A percentile compares a stretch with the other conserved stretches of the same genome.
phyloP scores from a whole-genome alignment of 2,113 vertebrate species.

The Phainopepla nitens region DNA sequence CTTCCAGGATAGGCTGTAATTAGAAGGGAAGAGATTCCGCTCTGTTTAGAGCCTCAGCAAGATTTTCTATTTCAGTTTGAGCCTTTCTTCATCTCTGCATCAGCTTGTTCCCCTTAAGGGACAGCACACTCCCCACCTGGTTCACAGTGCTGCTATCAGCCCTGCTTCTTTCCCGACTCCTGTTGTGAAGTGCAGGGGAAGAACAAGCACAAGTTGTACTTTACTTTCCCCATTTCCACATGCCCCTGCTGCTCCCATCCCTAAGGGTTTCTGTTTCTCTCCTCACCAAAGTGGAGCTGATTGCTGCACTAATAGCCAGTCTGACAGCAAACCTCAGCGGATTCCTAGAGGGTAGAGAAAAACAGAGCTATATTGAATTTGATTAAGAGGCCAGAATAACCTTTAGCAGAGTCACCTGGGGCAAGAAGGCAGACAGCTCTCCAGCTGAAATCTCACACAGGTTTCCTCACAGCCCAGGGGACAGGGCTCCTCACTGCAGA shows the following conservation, averaged over 20 bases:
- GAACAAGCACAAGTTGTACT: neutral
- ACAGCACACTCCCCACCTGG: neutral
- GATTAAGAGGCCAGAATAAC: constrained; percentile 16
- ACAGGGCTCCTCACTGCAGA: neutral
- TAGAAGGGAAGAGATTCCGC: neutral
- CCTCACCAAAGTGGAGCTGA: neutral
- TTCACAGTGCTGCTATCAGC: neutral
- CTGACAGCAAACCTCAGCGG: neutral
- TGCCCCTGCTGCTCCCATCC: neutral
- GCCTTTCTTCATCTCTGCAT: neutral
- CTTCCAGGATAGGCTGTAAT: neutral
- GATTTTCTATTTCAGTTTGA: neutral
- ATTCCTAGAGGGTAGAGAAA: neutral
- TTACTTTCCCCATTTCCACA: neutral
- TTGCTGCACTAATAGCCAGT: neutral
- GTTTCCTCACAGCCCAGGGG: neutral
- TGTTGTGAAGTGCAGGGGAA: neutral
- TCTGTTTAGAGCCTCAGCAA: neutral
- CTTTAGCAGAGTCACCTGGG: neutral
- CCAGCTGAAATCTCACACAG: neutral
- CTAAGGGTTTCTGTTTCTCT: neutral
- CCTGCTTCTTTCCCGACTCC: neutral
- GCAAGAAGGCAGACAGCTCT: neutral
- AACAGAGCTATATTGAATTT: neutral
- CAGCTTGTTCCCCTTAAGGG: neutral